Evolutionary conservation across 2,113 vertebrate species (phyloP).

Genomic region (Lepidothrix coronata): DNA sequence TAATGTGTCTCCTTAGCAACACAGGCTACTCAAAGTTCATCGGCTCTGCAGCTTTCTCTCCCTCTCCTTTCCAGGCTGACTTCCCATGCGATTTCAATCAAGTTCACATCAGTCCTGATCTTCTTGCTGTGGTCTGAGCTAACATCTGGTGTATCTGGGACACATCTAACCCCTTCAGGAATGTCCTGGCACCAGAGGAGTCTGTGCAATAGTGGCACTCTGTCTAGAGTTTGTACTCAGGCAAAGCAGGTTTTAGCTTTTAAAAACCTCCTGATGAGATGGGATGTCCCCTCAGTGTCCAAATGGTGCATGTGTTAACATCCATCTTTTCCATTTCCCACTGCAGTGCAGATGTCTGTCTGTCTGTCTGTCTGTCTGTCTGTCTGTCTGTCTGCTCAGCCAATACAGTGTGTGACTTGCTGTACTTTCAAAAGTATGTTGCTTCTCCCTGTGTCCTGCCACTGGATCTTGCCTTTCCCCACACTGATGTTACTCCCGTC

Average conservation of each 20-base stretch:
- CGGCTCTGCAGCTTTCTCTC: neutral
- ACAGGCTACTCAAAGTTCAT: neutral
- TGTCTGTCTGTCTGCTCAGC: neutral
- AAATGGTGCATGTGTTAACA: neutral
- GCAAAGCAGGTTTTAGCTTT: neutral
- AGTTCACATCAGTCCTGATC: neutral
- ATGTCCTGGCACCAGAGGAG: neutral
- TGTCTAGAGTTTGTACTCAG: neutral
- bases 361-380: neutral
- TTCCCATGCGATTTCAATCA: neutral
- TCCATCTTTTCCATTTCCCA: neutral
- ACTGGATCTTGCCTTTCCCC: neutral
- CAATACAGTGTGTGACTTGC: neutral
- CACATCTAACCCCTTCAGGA: neutral
- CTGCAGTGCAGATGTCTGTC: neutral
- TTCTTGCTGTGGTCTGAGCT: neutral
- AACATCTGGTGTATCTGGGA: neutral
- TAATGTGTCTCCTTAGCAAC: constrained; percentile 28
- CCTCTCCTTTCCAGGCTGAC: neutral
- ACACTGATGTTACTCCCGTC: neutral
- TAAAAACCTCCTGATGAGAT: neutral
- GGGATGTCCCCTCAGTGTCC: neutral
- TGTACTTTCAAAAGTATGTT: neutral
- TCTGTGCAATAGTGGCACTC: neutral
- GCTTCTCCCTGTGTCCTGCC: neutral